Base-by-base conservation (phyloP, 1,140 invertebrate species). In the Chlorops oryzae region DNA sequence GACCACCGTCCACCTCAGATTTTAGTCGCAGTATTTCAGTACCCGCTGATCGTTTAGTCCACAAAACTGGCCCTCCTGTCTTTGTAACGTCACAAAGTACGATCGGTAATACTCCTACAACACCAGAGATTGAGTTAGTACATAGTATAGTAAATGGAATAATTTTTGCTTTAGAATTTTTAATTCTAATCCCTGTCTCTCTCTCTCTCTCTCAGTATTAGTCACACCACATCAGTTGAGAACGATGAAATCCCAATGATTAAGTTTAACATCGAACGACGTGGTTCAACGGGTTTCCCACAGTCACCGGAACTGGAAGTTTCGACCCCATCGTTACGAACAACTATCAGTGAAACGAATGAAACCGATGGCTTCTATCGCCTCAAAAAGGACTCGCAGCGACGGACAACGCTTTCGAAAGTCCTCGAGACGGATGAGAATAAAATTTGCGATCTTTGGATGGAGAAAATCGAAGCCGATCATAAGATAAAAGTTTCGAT, bases 331-430 rank as follows among this genome's bases (percentile, higher is more conserved):
- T 70, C 59, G 13, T 52, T 56, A 6, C 64, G 66, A 10, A 67
- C 61, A 4, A 59, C 56, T 27, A 55, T 59, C 2, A 77, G 77
- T 59, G 72, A 73, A 40, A 77, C 78, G n/a, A 80, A 80, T 35
- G 88, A 94, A 72, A 83, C 86, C 39, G 90, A 92, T 69, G 89
- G 90, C 0, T 98, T 98, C 70, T 98, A 96, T 74, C 74, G 97
- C 42, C 74, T 98, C 6, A 95, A 97, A 70, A 99, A 98, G 72
- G 96, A 98, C 65, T 96, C 92, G 5, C 95, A 99, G 73, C 78
- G 95, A 42, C 79, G 96, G 58, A 85, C 84, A 61, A 98, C 94
- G 7, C 75, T 99, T 2, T 90, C 88, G 0, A 86, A 88, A 61
- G 90, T 98, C 39, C 75, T 99, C 27, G 83, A 81, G 37, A 84